phyloP scores from a whole-genome alignment of 1,140 invertebrate genomes.

The Wiebesia pumilae region DNA sequence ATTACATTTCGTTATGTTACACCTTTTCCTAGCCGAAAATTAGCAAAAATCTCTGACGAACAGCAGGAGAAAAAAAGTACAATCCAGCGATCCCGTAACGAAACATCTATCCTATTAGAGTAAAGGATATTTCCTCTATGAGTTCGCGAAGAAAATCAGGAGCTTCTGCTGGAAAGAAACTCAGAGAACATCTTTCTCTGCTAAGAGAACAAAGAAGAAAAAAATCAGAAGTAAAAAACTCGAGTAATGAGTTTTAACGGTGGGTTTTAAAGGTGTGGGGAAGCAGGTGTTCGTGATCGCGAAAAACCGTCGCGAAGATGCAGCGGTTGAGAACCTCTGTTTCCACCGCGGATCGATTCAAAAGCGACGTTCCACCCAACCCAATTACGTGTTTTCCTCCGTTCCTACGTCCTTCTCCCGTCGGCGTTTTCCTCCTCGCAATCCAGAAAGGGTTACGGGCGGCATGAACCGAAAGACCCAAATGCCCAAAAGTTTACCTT shows the following conservation, averaged over 20 bases:
- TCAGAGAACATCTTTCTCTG: not conserved
- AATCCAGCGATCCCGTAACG: not conserved
- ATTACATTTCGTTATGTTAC: too few relatives aligned
- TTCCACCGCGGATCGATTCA: conserved; percentile 70
- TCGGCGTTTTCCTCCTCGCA: conserved; percentile 16
- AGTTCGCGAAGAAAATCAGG: conserved; percentile 7
- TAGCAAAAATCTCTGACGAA: not conserved
- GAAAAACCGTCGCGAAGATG: not conserved
- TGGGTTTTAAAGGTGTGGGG: not conserved
- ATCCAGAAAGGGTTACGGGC: conserved; percentile 53
- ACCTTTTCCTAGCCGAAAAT: not conserved
- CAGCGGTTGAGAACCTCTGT: conserved; percentile 64
- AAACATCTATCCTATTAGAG: not conserved
- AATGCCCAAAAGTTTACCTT: conserved; percentile 61
- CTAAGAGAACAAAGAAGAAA: conserved; percentile 14
- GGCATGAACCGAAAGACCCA: not conserved
- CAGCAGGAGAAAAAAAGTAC: not conserved
- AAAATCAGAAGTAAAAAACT: conserved; percentile 20
- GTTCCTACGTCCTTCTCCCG: conserved; percentile 60
- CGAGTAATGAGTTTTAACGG: conserved; percentile 42
- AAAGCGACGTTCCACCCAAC: conserved; percentile 71
- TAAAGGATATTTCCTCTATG: conserved; percentile 11
- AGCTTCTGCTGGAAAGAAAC: not conserved
- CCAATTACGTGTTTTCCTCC: conserved; percentile 71
- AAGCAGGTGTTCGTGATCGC: not conserved